phyloP scores from a whole-genome alignment of 2,113 vertebrate species.

The Epinephelus fuscoguttatus region DNA sequence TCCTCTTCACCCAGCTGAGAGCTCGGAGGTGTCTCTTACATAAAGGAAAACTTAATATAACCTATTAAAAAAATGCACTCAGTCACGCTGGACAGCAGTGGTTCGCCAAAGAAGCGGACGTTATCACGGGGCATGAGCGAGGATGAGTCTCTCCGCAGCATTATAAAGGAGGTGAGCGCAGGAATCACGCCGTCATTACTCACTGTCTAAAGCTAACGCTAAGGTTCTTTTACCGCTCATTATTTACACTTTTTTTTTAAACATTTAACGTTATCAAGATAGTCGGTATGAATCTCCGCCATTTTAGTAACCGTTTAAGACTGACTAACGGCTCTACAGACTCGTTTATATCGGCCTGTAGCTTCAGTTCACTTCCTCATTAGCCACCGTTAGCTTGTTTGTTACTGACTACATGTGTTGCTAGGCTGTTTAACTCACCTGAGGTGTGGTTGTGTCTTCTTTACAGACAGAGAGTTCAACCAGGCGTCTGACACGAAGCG shows the following conservation, averaged over 20 bases:
- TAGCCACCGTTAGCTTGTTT: not conserved
- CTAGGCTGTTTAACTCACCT: not conserved
- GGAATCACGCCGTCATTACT: slow-evolving; percentile 10
- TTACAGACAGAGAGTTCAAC: slow-evolving; percentile 78
- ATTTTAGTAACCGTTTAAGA: not conserved
- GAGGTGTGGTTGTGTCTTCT: not conserved
- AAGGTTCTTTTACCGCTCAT: rapidly evolving
- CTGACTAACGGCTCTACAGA: not conserved
- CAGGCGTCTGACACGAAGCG: slow-evolving; percentile 78
- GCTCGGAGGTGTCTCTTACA: slow-evolving; percentile 43
- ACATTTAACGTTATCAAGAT: not conserved
- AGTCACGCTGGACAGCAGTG: slow-evolving; percentile 73
- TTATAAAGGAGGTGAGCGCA: slow-evolving; percentile 82
- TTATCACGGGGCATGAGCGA: slow-evolving; percentile 85
- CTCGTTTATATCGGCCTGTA: rapidly evolving
- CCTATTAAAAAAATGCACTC: slow-evolving; percentile 74
- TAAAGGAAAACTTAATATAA: slow-evolving; percentile 48
- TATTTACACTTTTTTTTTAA: not conserved
- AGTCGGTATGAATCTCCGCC: too few relatives aligned
- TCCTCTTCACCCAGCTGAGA: not conserved
- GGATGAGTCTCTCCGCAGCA: slow-evolving; percentile 84
- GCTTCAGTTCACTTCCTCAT: slow-evolving; percentile 39
- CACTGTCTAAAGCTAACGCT: not conserved
- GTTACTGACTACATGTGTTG: not conserved
- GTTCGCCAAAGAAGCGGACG: slow-evolving; percentile 78